Percentiles rank a stretch among this genome's conserved stretches.
Evolutionary conservation across 2,888 invertebrate species (phyloP).

Genomic region (Thera britannica): DNA sequence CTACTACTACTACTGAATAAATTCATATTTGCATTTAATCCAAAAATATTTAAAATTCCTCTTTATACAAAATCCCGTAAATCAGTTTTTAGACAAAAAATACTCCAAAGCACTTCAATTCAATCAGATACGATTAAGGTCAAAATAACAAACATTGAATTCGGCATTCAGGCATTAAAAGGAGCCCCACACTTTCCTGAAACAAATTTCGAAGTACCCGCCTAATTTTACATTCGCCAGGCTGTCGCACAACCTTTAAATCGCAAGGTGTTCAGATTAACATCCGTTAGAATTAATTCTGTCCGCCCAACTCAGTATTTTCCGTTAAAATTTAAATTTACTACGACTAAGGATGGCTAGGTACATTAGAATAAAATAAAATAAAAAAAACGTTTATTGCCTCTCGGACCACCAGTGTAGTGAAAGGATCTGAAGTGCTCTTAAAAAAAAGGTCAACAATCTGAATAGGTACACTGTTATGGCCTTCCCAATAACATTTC

Average conservation of each 20-base stretch:
- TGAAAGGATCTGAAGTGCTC: no score
- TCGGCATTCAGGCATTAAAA: conserved; percentile 1
- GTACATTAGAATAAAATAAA: not conserved
- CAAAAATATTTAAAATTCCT: no score
- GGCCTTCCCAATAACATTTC: no score
- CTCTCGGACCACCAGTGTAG: no score
- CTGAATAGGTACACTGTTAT: no score
- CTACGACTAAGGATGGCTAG: conserved; percentile 38
- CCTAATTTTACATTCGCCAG: conserved; percentile 46
- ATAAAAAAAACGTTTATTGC: no score
- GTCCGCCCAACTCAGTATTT: conserved; percentile 48
- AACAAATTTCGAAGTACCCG: conserved; percentile 33
- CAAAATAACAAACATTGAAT: conserved; percentile 12
- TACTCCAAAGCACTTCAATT: not conserved
- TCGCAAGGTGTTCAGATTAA: conserved; percentile 61
- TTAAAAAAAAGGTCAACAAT: no score
- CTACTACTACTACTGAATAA: no score
- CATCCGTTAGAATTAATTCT: conserved; percentile 64
- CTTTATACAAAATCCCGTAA: no score
- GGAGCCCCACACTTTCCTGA: conserved; percentile 1
- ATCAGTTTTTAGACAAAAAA: no score
- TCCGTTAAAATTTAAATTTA: conserved; percentile 51
- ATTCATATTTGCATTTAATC: no score
- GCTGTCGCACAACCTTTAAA: conserved; percentile 49
- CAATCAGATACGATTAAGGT: not conserved